Base-by-base conservation (phyloP, 2,888 invertebrate species). In the Erannis defoliaria region DNA sequence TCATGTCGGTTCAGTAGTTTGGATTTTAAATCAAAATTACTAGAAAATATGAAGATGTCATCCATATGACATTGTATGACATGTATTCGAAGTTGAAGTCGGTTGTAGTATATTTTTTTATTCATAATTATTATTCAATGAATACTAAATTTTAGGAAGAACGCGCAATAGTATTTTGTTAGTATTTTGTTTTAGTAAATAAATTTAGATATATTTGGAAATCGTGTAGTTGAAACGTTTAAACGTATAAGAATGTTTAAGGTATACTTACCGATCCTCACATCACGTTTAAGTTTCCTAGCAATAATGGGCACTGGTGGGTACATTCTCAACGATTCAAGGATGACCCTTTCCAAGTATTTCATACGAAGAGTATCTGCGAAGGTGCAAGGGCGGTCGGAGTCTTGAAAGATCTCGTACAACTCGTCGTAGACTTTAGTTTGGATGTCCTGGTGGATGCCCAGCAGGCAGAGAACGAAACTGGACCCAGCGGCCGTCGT, bases 401-500 rank as follows among this genome's bases (percentile, higher is more conserved):
- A 96, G 75, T 96, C 95, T 0, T 96, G 97, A 73, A 97, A 97
- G 70, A 97, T 96, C 18, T 95, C 94, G 67, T 96, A 95, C 46
- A 97, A 84, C 77, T 97, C 97, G 63, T 96, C 94, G 74, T 95
- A 95, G 0, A 97, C 96, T 73, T 90, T 95, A 0, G 94, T 94
- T 88, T 98, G 98, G 40, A 98, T 95, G 10, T 97, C 94, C 38
- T 96, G 96, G 78, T 98, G 95, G 42, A 96, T 94, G 4, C 97
- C 98, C 79, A 98, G 94, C 76, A 98, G 93, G 71, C 96, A 96
- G 5, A 98, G 92, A 63, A 97, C 96, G 94, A 98, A 98, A 81
- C 97, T 97, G 68, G 97, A 96, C 0, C 97, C 98, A 31, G 98
- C 97, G 9, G 93, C 92, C 0, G 90, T 93, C 0, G 93, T 93